A percentile compares a stretch with the other conserved stretches of the same genome.
Evolutionary conservation across 2,888 invertebrate species (phyloP).

Genomic region (Germaria angustata): DNA sequence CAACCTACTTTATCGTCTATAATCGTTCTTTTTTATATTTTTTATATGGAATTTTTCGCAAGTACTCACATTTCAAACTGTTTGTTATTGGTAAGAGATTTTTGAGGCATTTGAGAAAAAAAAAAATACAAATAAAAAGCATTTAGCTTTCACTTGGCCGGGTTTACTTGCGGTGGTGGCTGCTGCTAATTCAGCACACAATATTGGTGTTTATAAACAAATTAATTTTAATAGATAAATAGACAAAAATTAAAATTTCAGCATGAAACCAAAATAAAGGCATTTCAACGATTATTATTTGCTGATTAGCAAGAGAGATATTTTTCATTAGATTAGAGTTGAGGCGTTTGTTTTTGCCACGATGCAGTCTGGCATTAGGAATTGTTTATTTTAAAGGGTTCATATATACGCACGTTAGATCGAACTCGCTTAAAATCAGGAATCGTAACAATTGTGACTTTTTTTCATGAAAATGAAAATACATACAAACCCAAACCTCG

Average conservation of each 20-base stretch:
- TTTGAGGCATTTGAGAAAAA: constrained; percentile 12
- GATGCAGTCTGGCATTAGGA: no score
- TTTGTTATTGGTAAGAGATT: constrained; percentile 16
- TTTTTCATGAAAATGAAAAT: no score
- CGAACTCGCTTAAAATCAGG: no score
- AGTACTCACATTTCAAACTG: constrained; percentile 45
- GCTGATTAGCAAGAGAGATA: constrained; percentile 1
- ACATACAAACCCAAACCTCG: no score
- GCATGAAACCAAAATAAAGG: neutral
- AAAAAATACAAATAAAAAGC: neutral
- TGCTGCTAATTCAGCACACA: neutral
- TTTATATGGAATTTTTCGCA: constrained; percentile 5
- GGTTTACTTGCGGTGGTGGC: constrained; percentile 56
- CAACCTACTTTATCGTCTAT: constrained; percentile 38
- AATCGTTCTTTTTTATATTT: constrained; percentile 20
- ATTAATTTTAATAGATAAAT: neutral
- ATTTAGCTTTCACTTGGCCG: constrained; percentile 65
- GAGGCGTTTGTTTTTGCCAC: no score
- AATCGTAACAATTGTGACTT: no score
- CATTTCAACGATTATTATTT: neutral
- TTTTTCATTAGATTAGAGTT: no score
- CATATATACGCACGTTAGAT: no score
- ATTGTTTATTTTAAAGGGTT: no score
- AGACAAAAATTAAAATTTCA: neutral
- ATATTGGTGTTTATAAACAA: constrained; percentile 20